These are phyloP conservation scores for Malacoraja senta DNA, from an alignment of 2,797 vertebrate species.

Conservation along the genomic window DNA sequence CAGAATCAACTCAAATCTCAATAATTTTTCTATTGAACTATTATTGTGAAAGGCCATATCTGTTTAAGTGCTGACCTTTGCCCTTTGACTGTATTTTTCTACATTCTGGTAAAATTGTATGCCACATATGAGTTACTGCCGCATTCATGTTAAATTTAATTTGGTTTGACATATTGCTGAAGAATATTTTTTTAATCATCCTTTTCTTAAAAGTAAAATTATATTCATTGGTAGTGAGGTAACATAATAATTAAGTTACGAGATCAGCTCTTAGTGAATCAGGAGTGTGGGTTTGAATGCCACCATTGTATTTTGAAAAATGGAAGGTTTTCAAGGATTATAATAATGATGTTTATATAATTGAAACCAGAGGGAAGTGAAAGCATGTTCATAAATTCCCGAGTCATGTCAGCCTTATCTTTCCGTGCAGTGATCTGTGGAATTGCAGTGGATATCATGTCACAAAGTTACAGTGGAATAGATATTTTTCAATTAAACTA, in stretches of 20 bases:
- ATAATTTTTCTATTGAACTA: background rate
- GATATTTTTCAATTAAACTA: background rate
- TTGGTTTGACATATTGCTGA: background rate
- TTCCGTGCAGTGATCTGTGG: background rate
- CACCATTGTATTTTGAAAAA: background rate
- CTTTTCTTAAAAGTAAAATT: too few relatives aligned
- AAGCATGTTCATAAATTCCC: background rate
- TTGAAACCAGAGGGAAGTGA: background rate
- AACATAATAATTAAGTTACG: too few relatives aligned
- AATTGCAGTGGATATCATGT: background rate
- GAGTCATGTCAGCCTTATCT: slow-evolving; percentile 4
- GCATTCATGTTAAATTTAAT: background rate
- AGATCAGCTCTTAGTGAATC: too few relatives aligned
- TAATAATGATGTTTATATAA: background rate
- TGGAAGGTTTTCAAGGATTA: background rate
- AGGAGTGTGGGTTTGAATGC: too few relatives aligned
- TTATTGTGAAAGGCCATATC: background rate
- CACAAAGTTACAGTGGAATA: background rate
- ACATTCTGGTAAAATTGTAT: background rate
- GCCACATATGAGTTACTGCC: background rate
- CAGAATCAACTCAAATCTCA: background rate
- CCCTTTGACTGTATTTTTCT: background rate
- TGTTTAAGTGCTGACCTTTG: background rate
- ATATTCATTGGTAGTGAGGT: too few relatives aligned
- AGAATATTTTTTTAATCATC: background rate